Evolutionary conservation across 2,888 invertebrate genomes (phyloP), one percentile per base, ranked within the genome.

Genomic region (Protophormia terraenovae): DNA sequence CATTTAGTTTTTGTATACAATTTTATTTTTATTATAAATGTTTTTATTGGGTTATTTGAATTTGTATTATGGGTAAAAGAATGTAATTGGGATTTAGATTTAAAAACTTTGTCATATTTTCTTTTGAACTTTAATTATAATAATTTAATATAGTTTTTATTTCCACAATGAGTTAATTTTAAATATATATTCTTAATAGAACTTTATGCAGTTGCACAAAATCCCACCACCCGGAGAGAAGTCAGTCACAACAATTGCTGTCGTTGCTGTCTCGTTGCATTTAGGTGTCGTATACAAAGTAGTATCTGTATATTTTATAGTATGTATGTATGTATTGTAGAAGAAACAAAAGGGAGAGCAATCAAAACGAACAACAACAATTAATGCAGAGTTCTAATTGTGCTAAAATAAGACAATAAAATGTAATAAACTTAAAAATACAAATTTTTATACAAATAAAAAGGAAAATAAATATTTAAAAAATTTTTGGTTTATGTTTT

Each of bases 191-290:
- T 69, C 60, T 79, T 41, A 73, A 58, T 58, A 72, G 71, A 55
- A 60, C 66, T 67, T 29, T 78, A 71, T 76, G 64, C 69, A 80
- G 47, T 53, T 83, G 82, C 60, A 79, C 41, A 79, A 82, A 77
- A 82, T 78, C 75, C 85, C 85, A 85, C 85, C 85, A 85, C 85
- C 85, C 85, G 82, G 82, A 82, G 85, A 75, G 81, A 29, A 80
- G 53, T 50, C 35, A 82, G 22, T 66, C 62, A 45, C 66, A 35
- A 32, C 19, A 67, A 22, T 19, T 45, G 77, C 47, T 62, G 64
- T 81, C 53, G 77, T 77, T 60, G 75, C 60, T 73, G 78, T 64
- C 64, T 85, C 69, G 84, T 50, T 73, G 73, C 76, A 80, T 75
- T 85, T 41, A 27, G 41, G n/a, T n/a, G n/a, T 19, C 16, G 10